phyloP scores from a whole-genome alignment of 2,888 invertebrate genomes.

The Orthonychiurus folsomi region DNA sequence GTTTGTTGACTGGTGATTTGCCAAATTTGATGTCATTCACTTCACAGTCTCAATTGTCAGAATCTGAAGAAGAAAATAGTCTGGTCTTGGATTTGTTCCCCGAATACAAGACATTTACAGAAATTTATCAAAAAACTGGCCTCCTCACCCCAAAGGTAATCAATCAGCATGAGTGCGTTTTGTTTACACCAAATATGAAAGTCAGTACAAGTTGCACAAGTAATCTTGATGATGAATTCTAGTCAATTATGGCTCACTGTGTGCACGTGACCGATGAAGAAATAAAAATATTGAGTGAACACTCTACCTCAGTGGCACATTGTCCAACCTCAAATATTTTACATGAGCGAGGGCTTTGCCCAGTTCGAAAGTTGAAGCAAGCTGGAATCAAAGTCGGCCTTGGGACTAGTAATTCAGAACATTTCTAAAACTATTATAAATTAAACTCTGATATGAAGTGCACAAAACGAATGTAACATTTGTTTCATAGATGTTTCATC shows the following conservation, averaged over 20 bases:
- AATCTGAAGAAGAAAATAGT: conserved; percentile 64
- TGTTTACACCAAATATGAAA: background rate
- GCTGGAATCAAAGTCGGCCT: conserved; percentile 66
- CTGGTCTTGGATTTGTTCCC: conserved; percentile 55
- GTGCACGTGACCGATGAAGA: conserved; percentile 65
- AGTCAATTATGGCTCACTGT: conserved; percentile 76
- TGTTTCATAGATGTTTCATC: conserved; percentile 64
- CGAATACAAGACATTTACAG: conserved; percentile 55
- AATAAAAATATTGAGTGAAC: conserved; percentile 53
- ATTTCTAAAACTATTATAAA: background rate
- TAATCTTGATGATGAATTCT: conserved; percentile 13
- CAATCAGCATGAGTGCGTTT: background rate
- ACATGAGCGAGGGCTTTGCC: conserved; percentile 71
- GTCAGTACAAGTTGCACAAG: background rate
- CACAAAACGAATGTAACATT: too few species aligned
- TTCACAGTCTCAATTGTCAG: conserved; percentile 73
- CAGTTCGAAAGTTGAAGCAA: conserved; percentile 57
- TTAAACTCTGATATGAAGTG: background rate
- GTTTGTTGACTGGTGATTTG: background rate
- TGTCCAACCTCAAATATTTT: conserved; percentile 80
- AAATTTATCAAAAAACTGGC: conserved; percentile 66
- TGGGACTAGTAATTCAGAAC: conserved; percentile 61
- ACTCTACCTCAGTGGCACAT: conserved; percentile 65
- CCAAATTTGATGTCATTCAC: conserved; percentile 4
- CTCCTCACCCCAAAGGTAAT: conserved; percentile 68